Percentiles rank a stretch among this genome's conserved stretches.
Evolutionary conservation across 2,113 vertebrate genomes (phyloP).

Genomic region (Xyrauchen texanus): DNA sequence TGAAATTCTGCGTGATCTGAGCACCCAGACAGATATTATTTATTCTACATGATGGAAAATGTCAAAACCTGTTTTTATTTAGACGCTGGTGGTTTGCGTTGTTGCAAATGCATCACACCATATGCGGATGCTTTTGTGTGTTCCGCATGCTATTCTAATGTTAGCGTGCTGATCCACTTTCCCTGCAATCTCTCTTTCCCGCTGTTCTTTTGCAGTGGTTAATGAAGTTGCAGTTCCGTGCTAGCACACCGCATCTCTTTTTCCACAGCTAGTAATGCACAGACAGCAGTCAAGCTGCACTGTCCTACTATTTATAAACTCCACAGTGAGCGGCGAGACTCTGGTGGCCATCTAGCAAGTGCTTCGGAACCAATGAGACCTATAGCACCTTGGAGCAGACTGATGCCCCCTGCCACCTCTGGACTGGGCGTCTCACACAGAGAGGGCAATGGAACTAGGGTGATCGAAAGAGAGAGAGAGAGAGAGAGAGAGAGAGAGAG

Average conservation of each 20-base stretch:
- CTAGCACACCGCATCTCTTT: slow-evolving; percentile 63
- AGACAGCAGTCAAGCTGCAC: slow-evolving; percentile 68
- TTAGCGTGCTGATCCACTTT: slow-evolving; percentile 53
- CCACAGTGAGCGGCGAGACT: slow-evolving; percentile 67
- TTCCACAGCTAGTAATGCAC: slow-evolving; percentile 83
- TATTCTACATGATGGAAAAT: slow-evolving; percentile 8
- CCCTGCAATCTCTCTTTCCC: slow-evolving; percentile 61
- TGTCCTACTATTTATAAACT: slow-evolving; percentile 83
- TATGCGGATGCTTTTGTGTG: background rate
- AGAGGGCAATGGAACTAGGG: slow-evolving; percentile 68
- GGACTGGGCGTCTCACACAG: slow-evolving; percentile 75
- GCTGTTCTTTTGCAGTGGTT: slow-evolving; percentile 64
- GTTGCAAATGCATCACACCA: slow-evolving; percentile 11
- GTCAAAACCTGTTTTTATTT: slow-evolving; percentile 10
- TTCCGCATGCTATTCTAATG: slow-evolving; percentile 57
- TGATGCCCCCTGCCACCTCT: slow-evolving; percentile 62
- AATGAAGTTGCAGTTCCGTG: slow-evolving; percentile 76
- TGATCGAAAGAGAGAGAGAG: slow-evolving; percentile 64
- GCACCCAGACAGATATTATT: background rate
- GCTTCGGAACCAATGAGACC: slow-evolving; percentile 42
- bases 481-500: slow-evolving; percentile 53
- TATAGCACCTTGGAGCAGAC: slow-evolving; percentile 59
- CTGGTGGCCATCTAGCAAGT: slow-evolving; percentile 49
- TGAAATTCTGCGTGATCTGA: slow-evolving; percentile 9
- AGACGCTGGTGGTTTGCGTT: background rate